Evolutionary conservation across 1,140 invertebrate genomes (phyloP).

Genomic region (Papilio polyxenes): DNA sequence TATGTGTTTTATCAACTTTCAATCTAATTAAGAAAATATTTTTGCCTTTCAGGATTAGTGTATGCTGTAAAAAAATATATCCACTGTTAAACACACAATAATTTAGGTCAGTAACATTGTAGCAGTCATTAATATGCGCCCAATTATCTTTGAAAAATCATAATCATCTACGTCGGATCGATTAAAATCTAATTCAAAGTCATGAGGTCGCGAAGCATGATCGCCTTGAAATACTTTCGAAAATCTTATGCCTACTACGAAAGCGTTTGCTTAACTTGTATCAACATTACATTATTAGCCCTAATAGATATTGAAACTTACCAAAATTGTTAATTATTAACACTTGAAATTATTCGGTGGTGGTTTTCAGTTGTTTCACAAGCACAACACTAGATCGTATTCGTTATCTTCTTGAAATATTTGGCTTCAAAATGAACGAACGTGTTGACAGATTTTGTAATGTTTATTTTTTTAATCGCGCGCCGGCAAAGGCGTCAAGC

Average conservation of each 20-base stretch:
- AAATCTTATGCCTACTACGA: constrained; percentile 65
- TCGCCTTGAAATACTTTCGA: constrained; percentile 80
- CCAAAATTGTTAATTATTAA: constrained; percentile 53
- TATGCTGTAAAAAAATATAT: not conserved
- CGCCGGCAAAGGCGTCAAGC: constrained; percentile 13
- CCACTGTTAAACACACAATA: not conserved
- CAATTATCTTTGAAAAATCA: constrained; percentile 7
- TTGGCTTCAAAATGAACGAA: constrained; percentile 44
- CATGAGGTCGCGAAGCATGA: constrained; percentile 63
- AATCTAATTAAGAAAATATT: not conserved
- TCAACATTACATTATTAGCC: constrained; percentile 64
- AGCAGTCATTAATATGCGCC: not conserved
- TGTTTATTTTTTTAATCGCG: constrained; percentile 42
- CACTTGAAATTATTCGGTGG: constrained; percentile 43
- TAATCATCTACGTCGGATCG: constrained; percentile 26
- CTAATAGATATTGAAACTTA: constrained; percentile 58
- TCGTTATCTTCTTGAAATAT: constrained; percentile 25
- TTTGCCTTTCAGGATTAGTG: not conserved
- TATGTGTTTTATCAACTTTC: not conserved
- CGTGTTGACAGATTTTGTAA: constrained; percentile 36
- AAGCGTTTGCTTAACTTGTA: constrained; percentile 71
- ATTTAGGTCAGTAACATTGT: not conserved
- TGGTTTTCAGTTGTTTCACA: constrained; percentile 53
- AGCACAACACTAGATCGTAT: constrained; percentile 42
- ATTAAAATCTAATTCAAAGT: constrained; percentile 54